A percentile compares a stretch with the other conserved stretches of the same genome.
These are phyloP conservation scores for Charanyca ferruginea DNA, from an alignment of 2,888 invertebrate genomes.

Conservation along the genomic window DNA sequence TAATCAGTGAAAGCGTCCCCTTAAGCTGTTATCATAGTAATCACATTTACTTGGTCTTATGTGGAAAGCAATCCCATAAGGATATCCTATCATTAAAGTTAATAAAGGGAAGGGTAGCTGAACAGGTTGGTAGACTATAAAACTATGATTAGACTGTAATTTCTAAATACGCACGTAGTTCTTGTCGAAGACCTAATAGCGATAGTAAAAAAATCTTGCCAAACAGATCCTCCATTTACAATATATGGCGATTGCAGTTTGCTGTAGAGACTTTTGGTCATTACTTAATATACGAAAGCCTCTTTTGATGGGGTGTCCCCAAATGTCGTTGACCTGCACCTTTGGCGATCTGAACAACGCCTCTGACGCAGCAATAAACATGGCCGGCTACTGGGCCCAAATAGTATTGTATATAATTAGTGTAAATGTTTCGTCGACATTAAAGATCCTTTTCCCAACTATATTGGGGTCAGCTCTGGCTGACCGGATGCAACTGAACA, in stretches of 20 bases:
- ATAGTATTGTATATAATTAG: no score
- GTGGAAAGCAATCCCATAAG: slow-evolving; percentile 20
- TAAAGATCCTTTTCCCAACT: no score
- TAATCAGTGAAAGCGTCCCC: slow-evolving; percentile 23
- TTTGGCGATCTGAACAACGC: no score
- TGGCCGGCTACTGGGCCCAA: no score
- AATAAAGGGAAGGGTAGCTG: slow-evolving; percentile 14
- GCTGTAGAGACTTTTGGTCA: background rate
- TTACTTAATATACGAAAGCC: no score
- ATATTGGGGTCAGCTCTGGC: no score
- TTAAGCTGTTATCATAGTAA: slow-evolving; percentile 2
- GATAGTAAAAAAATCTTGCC: background rate
- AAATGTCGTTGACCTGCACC: no score
- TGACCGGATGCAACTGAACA: no score
- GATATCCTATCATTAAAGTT: slow-evolving; percentile 34
- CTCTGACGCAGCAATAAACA: no score
- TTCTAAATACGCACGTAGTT: slow-evolving; percentile 19
- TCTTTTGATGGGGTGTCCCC: no score
- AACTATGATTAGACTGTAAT: background rate
- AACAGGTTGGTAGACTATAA: background rate
- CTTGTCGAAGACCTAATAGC: background rate
- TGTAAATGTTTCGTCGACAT: no score
- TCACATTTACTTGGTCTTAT: background rate
- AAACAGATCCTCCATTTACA: background rate
- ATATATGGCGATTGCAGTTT: background rate